These are phyloP conservation scores for Chaetops frenatus DNA, from an alignment of 2,113 vertebrate species.

Conservation along the genomic window DNA sequence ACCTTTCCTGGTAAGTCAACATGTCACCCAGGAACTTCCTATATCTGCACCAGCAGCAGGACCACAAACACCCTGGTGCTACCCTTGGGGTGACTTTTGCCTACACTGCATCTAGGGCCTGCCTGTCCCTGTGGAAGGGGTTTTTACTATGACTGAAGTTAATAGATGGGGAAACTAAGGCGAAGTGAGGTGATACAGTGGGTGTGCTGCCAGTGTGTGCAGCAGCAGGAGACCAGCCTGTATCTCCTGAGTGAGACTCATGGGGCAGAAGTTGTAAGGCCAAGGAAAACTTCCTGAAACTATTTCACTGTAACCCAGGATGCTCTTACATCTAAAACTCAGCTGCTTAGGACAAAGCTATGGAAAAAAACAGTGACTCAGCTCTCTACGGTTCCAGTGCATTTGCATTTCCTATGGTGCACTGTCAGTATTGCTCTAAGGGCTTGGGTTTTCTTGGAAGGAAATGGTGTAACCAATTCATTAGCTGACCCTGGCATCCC, in stretches of 20 bases:
- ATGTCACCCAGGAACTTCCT: not conserved
- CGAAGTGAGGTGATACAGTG: not conserved
- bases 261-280: not conserved
- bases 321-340: not conserved
- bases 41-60: not conserved
- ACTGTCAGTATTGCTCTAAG: not conserved
- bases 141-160: not conserved
- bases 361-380: not conserved
- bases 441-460: not conserved
- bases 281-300: not conserved
- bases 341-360: not conserved
- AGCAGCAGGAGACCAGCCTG: not conserved
- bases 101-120: not conserved
- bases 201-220: not conserved
- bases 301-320: not conserved
- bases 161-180: not conserved
- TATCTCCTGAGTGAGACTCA: not conserved
- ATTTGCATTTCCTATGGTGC: not conserved
- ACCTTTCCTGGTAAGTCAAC: not conserved
- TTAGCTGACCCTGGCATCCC: not conserved
- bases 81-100: not conserved
- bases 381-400: not conserved
- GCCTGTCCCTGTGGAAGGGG: not conserved
- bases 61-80: not conserved
- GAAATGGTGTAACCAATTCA: not conserved